phyloP scores from a whole-genome alignment of 2,113 vertebrate genomes.

The Prietella phreatophila region DNA sequence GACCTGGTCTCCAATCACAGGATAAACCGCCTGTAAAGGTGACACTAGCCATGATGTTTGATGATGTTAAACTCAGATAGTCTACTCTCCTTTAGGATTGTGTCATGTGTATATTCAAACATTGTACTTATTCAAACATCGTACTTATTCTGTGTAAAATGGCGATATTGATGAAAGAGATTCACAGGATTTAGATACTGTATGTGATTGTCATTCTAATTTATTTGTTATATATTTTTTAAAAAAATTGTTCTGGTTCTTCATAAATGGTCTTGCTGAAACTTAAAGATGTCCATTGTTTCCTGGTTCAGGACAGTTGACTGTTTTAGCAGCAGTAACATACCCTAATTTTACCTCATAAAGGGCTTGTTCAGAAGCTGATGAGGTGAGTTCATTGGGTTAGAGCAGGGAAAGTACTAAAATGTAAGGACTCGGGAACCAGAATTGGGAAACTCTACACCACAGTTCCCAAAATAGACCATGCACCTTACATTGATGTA shows the following conservation, averaged over 20 bases:
- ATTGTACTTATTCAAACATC: constrained; percentile 44
- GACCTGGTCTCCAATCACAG: constrained; percentile 37
- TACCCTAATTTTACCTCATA: constrained; percentile 12
- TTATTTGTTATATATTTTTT: constrained; percentile 18
- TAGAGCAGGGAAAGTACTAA: not conserved
- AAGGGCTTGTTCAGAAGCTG: not conserved
- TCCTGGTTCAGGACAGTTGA: not conserved
- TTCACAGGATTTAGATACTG: constrained; percentile 28
- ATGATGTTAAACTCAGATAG: constrained; percentile 24
- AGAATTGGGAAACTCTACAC: not conserved
- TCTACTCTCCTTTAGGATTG: constrained; percentile 23
- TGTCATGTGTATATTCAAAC: constrained; percentile 28
- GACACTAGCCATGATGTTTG: constrained; percentile 14
- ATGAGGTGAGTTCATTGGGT: not conserved
- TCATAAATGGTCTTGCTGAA: constrained; percentile 25
- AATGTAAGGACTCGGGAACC: not conserved
- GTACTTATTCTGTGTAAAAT: constrained; percentile 42
- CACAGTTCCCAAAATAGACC: not conserved
- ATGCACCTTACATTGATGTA: constrained; percentile 37
- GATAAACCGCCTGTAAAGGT: constrained; percentile 30
- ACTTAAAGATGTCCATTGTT: constrained; percentile 20
- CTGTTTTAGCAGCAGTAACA: not conserved
- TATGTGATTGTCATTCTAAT: constrained; percentile 28
- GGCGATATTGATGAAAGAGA: constrained; percentile 11
- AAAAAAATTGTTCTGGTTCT: not conserved